Evolutionary conservation across 2,888 invertebrate genomes (phyloP), one percentile per base, ranked within the genome.

Genomic region (Drosophila nigricruria): DNA sequence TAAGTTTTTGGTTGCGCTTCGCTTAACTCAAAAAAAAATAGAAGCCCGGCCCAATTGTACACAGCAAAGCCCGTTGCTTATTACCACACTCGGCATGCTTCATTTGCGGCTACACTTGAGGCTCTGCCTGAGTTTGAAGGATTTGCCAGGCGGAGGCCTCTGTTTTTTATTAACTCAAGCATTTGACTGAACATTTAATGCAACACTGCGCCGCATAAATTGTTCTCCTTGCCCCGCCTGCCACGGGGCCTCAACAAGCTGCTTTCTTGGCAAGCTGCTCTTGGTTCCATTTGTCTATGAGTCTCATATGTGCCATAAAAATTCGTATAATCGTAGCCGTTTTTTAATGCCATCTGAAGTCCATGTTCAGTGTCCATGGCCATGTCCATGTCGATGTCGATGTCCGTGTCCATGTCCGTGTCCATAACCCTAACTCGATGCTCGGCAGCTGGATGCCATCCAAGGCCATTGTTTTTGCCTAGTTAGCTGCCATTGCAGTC

Each of bases 261-360:
- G 16, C 47, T 68, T 79, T 79, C 80, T 78, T 81, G 61, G 73
- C 79, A 70, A 62, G 68, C 67, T 69, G 47, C 68, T 27, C 45
- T 25, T 23, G 18, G 42, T 16, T 30, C 53, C 52, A 64, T 69
- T 73, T 69, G 72, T 81, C 82, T 89, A 88, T 82, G 88, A 82
- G 86, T 82, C 90, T 86, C 88, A 85, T 85, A 88, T 89, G 86
- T 85, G 80, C 76, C 78, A 89, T 86, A 89, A 88, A 85, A 89
- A 72, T 72, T 82, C 71, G 67, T 68, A 89, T 89, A 88, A 84
- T 84, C 89, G 88, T n/a, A 9, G 65, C 73, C 70, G 70, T 60
- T 70, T 75, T 79, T 79, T 77, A 75, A 79, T 75, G 79, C 75
- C 54, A 53, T 61, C 40, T 38, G 27, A 25, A 45, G 57, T 45